These are phyloP conservation scores for Chaetodon auriga DNA, from an alignment of 2,113 vertebrate genomes.

Conservation along the genomic window DNA sequence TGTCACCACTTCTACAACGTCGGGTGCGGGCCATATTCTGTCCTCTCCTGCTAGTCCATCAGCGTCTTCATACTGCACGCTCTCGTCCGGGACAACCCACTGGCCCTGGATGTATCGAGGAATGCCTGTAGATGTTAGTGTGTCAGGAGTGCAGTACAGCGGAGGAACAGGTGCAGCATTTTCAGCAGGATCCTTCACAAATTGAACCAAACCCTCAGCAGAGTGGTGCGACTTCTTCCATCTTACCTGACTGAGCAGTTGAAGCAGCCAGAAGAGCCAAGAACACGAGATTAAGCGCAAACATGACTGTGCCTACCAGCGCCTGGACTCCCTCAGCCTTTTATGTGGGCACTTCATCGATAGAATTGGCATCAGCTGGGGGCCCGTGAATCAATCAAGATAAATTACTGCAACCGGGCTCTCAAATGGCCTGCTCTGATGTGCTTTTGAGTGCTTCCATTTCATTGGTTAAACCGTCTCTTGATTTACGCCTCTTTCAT, in stretches of 20 bases:
- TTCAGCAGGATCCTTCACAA: neutral
- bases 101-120: conserved; percentile 21
- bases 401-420: conserved; percentile 29
- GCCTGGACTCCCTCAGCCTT: neutral
- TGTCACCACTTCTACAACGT: neutral
- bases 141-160: neutral
- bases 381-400: conserved; percentile 58
- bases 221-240: neutral
- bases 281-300: conserved; percentile 44
- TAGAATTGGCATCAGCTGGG: conserved; percentile 71
- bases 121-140: conserved; percentile 16
- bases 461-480: conserved; percentile 35
- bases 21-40: neutral
- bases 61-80: neutral
- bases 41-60: neutral
- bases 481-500: conserved; percentile 16
- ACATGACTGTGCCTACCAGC: conserved; percentile 26
- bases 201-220: neutral
- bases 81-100: conserved; percentile 14
- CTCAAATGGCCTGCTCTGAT: neutral
- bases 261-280: conserved; percentile 30
- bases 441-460: neutral
- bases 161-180: no score
- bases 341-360: conserved; percentile 52
- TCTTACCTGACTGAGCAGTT: conserved; percentile 57